Conservation (phyloP, 2,888 invertebrate species). For the Gymnosoma rotundatum region DNA sequence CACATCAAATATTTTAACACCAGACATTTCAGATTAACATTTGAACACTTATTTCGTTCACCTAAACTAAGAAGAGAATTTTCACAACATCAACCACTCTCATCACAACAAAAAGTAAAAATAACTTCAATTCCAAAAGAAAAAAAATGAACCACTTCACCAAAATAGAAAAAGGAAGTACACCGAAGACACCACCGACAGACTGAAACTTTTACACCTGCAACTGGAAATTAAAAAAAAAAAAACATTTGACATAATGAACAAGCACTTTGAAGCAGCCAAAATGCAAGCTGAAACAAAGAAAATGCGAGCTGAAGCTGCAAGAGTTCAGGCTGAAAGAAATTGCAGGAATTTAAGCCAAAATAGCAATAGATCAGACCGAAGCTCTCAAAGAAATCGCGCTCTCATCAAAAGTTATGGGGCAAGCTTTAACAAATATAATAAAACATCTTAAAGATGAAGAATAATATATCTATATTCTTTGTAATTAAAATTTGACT, state of each 20-base stretch:
- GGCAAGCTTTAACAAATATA: constrained; percentile 1
- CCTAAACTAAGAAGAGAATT: background rate
- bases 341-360: background rate
- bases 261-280: constrained; percentile 10
- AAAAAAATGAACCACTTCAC: no score
- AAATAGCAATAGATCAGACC: no score
- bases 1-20: no score
- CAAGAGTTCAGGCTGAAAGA: background rate
- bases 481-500: no score
- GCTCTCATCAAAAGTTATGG: background rate
- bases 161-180: background rate
- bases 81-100: no score
- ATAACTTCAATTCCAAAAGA: no score
- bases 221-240: no score
- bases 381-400: no score
- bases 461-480: background rate
- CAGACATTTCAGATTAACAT: no score
- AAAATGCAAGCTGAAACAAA: background rate
- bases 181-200: background rate
- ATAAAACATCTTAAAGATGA: constrained; percentile 4
- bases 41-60: background rate
- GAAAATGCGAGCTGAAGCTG: no score
- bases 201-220: background rate
- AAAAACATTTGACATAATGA: no score
- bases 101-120: no score